These are phyloP conservation scores for Dysidea cf. avara DNA, from an alignment of 37 sponge, comb jelly and placozoan species.

Conservation along the genomic window DNA sequence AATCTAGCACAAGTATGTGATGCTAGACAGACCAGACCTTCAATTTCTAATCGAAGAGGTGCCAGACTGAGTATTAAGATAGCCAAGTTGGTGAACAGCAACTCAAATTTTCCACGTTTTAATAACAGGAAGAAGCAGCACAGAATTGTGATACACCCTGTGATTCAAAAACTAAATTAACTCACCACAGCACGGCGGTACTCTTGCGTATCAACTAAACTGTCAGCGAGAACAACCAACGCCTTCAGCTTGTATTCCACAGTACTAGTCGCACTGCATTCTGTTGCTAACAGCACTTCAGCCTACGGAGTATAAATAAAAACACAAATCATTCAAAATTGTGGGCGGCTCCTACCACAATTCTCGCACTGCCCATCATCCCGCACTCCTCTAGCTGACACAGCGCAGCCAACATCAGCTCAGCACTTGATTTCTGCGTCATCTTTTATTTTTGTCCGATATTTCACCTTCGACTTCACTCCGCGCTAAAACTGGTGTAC, in stretches of 20 bases:
- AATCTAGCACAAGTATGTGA: too few species aligned
- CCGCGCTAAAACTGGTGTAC: too few species aligned
- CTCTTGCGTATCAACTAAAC: slow-evolving; percentile 20
- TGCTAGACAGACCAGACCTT: too few species aligned
- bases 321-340: neutral
- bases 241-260: slow-evolving; percentile 2
- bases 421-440: neutral
- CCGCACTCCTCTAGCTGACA: slow-evolving; percentile 15
- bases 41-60: slow-evolving; percentile 18
- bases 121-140: too few species aligned
- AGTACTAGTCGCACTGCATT: neutral
- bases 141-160: too few species aligned
- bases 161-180: too few species aligned
- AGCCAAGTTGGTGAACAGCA: too few species aligned
- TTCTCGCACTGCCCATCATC: slow-evolving; percentile 4
- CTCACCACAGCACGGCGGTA: slow-evolving; percentile 40
- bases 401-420: slow-evolving; percentile 8
- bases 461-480: too few species aligned
- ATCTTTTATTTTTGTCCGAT: neutral
- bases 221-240: slow-evolving; percentile 22
- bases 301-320: slow-evolving; percentile 5
- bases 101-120: too few species aligned
- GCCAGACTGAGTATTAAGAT: too few species aligned
- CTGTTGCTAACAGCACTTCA: slow-evolving; percentile 30
- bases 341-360: slow-evolving; percentile 6